Base-by-base conservation (phyloP, 1,140 invertebrate genomes). In the Magallana ariakensis region DNA sequence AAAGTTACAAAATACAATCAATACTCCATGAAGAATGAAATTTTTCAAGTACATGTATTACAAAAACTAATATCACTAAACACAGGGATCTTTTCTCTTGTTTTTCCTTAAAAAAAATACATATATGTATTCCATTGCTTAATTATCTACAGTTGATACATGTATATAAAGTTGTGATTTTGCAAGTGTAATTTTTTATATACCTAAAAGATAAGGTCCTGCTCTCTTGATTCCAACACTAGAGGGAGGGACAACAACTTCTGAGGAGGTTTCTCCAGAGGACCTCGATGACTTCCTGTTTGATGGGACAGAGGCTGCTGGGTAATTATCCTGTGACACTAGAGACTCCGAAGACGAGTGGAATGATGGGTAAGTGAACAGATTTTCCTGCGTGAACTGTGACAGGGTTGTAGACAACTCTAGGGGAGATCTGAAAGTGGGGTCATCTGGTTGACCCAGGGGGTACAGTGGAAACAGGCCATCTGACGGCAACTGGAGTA, bases 191-290 rank as follows among this genome's bases (percentile, higher is more conserved):
- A 62, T 62, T 16, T 55, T 57, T 46, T 19, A 60, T 46, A 80
- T 90, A 94, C 94, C 97, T 66, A 97, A 92, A 70, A 97, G 95
- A 93, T 96, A 97, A 62, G 96, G 96, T 19, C 97, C 97, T 75
- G 97, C 97, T 92, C 96, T 95, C 92, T 96, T 96, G 11, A 95
- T 87, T n/a, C 89, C 89, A 5, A 89, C 87, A 60, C 57, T 85
- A 53, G 62, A 84, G 54, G 88, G 87, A 60, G 80, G 80, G 80
- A 82, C 55, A 10, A 22, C n/a, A 82, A 13, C 54, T 26, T 26
- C 66, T 10, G 66, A 75, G 9, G 5, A 26, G 5, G 22, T 26
- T 26, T 75, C 66, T 22, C 22, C 66, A 26, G 9, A 75, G 66
- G 66, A 75, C 22, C 22, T 19, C 22, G 66, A 33, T 26, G 22